A percentile compares a stretch with the other conserved stretches of the same genome.
These are phyloP conservation scores for Orthonyx spaldingii DNA, from an alignment of 2,113 vertebrate genomes.

Conservation along the genomic window DNA sequence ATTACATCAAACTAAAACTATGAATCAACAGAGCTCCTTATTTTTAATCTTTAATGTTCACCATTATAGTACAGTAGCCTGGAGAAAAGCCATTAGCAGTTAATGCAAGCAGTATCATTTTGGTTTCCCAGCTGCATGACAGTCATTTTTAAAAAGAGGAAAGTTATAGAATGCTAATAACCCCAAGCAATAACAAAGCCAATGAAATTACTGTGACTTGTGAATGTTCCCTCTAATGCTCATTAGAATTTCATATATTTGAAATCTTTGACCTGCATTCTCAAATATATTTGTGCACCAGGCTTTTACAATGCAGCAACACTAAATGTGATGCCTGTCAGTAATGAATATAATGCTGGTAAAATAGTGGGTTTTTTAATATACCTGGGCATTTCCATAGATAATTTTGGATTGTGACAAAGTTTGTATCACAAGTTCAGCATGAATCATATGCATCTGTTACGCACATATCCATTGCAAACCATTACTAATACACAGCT, in stretches of 20 bases:
- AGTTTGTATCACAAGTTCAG: neutral
- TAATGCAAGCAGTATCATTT: accelerated
- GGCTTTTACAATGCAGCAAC: neutral
- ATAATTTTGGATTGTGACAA: neutral
- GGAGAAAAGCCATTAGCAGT: neutral
- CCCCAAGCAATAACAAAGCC: neutral
- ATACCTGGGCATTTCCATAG: accelerated
- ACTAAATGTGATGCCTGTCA: neutral
- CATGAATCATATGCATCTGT: neutral
- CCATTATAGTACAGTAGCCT: neutral
- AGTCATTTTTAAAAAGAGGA: accelerated
- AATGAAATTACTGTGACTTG: neutral
- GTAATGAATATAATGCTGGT: neutral
- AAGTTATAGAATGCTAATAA: neutral
- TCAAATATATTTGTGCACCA: neutral
- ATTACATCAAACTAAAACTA: neutral
- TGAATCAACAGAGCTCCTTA: neutral
- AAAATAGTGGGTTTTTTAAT: neutral
- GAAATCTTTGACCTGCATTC: neutral
- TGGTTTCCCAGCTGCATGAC: neutral
- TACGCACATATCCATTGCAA: neutral
- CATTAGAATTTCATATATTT: neutral
- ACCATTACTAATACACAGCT: neutral
- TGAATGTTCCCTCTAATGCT: neutral
- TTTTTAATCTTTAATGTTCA: neutral